A percentile compares a stretch with the other conserved stretches of the same genome.
Conservation (phyloP, 2,113 vertebrate species). For the Lathamus discolor region DNA sequence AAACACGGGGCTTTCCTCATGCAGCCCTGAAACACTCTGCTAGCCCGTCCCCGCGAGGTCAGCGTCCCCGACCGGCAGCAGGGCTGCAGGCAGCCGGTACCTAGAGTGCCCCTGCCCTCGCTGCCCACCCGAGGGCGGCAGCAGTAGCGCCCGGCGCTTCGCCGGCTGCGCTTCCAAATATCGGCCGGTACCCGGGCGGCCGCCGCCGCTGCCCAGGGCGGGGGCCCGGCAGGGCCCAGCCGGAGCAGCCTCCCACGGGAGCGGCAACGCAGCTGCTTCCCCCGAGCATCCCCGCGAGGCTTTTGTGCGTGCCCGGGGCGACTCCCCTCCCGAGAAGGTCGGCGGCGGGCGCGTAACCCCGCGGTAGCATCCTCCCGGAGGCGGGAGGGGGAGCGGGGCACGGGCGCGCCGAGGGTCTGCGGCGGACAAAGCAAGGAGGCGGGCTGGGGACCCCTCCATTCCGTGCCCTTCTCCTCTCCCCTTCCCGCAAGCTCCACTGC, state of each 20-base stretch:
- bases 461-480: neutral
- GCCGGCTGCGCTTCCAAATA: neutral
- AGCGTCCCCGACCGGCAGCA: neutral
- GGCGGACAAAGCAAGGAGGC: conserved; percentile 29
- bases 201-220: neutral
- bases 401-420: neutral
- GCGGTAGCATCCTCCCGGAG: neutral
- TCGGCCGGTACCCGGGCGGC: neutral
- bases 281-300: neutral
- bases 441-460: neutral
- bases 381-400: neutral
- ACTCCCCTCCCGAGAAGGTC: neutral
- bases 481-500: neutral
- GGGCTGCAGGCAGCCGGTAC: neutral
- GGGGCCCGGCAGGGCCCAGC: neutral
- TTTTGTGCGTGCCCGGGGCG: neutral
- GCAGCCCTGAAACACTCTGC: neutral
- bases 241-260: neutral
- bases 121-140: neutral
- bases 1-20: neutral
- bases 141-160: neutral
- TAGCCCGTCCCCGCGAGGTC: neutral
- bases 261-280: neutral
- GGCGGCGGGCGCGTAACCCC: neutral
- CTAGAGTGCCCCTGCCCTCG: neutral